phyloP scores from a whole-genome alignment of 1,140 invertebrate genomes.

The Papilio aristodemus region DNA sequence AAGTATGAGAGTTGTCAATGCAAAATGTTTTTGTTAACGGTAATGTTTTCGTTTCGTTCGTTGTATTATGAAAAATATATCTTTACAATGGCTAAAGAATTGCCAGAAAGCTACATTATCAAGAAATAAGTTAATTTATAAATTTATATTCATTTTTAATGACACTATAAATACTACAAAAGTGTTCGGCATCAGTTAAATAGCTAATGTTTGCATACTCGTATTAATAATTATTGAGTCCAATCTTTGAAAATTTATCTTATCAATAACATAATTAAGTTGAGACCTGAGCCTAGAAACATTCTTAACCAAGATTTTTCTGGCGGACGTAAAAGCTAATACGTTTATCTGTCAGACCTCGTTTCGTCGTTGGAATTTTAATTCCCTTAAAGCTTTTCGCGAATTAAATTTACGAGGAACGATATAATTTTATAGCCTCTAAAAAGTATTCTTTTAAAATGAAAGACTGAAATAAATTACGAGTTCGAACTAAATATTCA shows the following conservation, averaged over 20 bases:
- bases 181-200: too few species aligned
- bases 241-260: too few species aligned
- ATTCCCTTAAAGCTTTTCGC: constrained; percentile 61
- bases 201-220: too few species aligned
- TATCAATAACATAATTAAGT: not conserved
- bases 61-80: too few species aligned
- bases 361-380: constrained; percentile 65
- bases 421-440: constrained; percentile 62
- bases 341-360: constrained; percentile 64
- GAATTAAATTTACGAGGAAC: constrained; percentile 62
- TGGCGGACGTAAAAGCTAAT: constrained; percentile 59
- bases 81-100: too few species aligned
- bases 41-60: too few species aligned
- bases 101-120: too few species aligned
- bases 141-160: too few species aligned
- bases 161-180: too few species aligned
- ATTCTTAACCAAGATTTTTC: constrained; percentile 44
- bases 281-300: constrained; percentile 26
- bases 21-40: too few species aligned
- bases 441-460: constrained; percentile 53
- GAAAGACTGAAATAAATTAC: constrained; percentile 49
- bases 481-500: constrained; percentile 47
- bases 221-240: too few species aligned
- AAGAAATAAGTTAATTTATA: too few species aligned
- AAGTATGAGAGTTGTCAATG: not conserved